Conservation (phyloP, 1,140 invertebrate species). For the Araneus ventricosus region DNA sequence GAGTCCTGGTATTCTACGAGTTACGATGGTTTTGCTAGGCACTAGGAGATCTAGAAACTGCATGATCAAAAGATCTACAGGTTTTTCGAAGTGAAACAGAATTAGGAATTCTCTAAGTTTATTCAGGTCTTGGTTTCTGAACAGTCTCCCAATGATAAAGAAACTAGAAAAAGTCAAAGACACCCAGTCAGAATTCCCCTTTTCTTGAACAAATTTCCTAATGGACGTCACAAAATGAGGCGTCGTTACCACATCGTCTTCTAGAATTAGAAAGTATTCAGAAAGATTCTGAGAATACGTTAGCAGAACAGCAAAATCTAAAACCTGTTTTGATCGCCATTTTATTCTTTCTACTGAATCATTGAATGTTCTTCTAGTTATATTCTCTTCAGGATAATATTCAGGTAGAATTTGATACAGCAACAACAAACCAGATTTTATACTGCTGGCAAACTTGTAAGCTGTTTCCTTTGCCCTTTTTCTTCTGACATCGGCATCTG, state of each 20-base stretch:
- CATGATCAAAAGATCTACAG: slow-evolving; percentile 97
- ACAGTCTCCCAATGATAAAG: slow-evolving; percentile 88
- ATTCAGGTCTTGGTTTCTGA: slow-evolving; percentile 86
- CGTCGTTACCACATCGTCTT: slow-evolving; percentile 96
- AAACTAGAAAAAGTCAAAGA: slow-evolving; percentile 95
- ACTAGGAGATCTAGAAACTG: slow-evolving; percentile 83
- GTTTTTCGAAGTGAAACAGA: slow-evolving; percentile 97
- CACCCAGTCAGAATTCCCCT: slow-evolving; percentile 88
- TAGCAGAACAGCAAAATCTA: slow-evolving; percentile 97
- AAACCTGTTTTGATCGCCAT: slow-evolving; percentile 97
- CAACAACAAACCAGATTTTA: slow-evolving; percentile 91
- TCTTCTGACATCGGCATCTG: background rate
- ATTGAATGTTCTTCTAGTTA: slow-evolving; percentile 88
- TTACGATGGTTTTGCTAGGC: slow-evolving; percentile 93
- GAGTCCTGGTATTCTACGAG: slow-evolving; percentile 93
- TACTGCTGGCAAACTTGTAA: slow-evolving; percentile 84
- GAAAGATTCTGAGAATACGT: slow-evolving; percentile 88
- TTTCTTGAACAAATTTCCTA: slow-evolving; percentile 87
- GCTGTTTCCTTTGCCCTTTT: slow-evolving; percentile 47
- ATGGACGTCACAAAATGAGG: slow-evolving; percentile 90
- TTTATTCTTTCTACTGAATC: slow-evolving; percentile 92
- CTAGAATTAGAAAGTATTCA: slow-evolving; percentile 87
- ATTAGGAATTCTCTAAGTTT: slow-evolving; percentile 95
- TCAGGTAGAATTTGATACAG: slow-evolving; percentile 90
- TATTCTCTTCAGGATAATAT: slow-evolving; percentile 89